phyloP scores from a whole-genome alignment of 2,888 invertebrate species.

The Taenaris catops region DNA sequence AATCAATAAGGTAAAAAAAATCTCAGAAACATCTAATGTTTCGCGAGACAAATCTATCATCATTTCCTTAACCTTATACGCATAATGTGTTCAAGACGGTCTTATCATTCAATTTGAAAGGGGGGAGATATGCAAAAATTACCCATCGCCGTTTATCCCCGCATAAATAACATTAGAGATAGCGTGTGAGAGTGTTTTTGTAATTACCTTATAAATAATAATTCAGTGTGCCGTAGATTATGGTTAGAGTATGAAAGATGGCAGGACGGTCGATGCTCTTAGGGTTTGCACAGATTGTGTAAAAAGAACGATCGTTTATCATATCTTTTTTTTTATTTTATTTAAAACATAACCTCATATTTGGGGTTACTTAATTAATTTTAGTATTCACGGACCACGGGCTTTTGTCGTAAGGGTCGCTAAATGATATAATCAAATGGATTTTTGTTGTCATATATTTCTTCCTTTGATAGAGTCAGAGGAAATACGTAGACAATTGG shows the following conservation, averaged over 20 bases:
- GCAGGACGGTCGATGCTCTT: slow-evolving; percentile 22
- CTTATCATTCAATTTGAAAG: slow-evolving; percentile 64
- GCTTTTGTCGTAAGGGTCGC: no score
- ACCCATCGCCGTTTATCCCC: slow-evolving; percentile 65
- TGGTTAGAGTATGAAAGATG: slow-evolving; percentile 63
- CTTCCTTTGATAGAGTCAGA: no score
- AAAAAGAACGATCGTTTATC: no score
- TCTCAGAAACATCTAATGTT: slow-evolving; percentile 22
- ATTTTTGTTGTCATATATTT: no score
- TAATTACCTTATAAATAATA: slow-evolving; percentile 80
- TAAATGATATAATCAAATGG: no score
- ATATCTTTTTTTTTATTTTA: no score
- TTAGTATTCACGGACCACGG: no score
- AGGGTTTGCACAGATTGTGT: slow-evolving; percentile 8
- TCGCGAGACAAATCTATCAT: slow-evolving; percentile 27
- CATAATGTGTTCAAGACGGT: slow-evolving; percentile 27
- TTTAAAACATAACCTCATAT: no score
- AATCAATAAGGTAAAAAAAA: slow-evolving; percentile 14
- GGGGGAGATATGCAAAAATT: slow-evolving; percentile 72
- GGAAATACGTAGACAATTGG: no score
- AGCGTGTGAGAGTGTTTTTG: slow-evolving; percentile 71
- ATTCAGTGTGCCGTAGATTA: slow-evolving; percentile 70
- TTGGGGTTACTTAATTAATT: no score
- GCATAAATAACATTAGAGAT: slow-evolving; percentile 75
- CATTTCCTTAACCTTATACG: slow-evolving; percentile 29